Base-by-base conservation (phyloP, 1,140 invertebrate species). In the Holotrichia oblita region DNA sequence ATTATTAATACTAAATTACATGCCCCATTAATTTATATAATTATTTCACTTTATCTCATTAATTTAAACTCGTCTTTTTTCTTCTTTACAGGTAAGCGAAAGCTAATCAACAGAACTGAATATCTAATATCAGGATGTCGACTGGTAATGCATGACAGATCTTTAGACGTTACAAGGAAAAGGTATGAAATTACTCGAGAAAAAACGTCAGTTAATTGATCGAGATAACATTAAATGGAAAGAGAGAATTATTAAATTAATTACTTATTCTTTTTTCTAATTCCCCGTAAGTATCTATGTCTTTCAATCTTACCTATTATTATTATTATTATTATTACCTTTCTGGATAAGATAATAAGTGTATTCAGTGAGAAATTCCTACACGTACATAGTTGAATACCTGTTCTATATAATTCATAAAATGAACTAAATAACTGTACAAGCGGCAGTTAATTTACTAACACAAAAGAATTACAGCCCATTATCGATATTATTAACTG, bases 61-160 rank as follows among this genome's bases (percentile, higher is more conserved):
- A n/a, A n/a, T n/a, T n/a, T n/a, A n/a, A n/a, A n/a, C n/a, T n/a
- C 12, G 12, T 48, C n/a, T 48, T 48, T 48, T 4, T 48, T n/a
- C n/a, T 48, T n/a, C n/a, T 48, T 48, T 48, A 48, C 12, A 48
- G 44, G 44, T 48, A 48, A 48, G 44, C 44, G 44, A 48, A 48
- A 48, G 44, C n/a, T 48, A 2, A 42, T 42, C 44, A 48, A 12
- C 12, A 48, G 12, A n/a, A n/a, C n/a, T n/a, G n/a, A n/a, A n/a
- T n/a, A n/a, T 12, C 41, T 48, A 48, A 48, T 48, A 48, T n/a
- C 12, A 4, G 12, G 12, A 48, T n/a, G 44, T 3, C 12, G 44
- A n/a, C n/a, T n/a, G n/a, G 7, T 12, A 12, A 14, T 12, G 44
- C 0, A 12, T 48, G n/a, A 12, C 12, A 48, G 7, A 48, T 48